Percentiles rank a stretch among this genome's conserved stretches.
These are phyloP conservation scores for Perizoma flavofasciatum DNA, from an alignment of 2,888 invertebrate species.

Conservation along the genomic window DNA sequence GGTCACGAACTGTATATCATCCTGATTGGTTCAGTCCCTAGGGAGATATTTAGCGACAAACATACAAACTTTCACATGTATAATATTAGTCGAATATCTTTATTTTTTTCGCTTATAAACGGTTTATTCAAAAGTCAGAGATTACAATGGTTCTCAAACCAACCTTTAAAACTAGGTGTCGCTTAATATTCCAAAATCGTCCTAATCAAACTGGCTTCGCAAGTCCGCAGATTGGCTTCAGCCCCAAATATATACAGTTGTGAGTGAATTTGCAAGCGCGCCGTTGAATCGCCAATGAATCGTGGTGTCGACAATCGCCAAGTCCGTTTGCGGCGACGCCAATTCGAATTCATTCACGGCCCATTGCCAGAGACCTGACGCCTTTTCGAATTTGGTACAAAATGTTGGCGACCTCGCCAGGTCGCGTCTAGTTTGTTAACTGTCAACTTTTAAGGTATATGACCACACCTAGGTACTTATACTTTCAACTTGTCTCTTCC, in stretches of 20 bases:
- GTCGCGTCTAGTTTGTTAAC: constrained; percentile 13
- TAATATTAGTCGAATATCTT: too few species aligned
- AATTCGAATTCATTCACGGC: constrained; percentile 67
- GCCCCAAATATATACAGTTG: constrained; percentile 54
- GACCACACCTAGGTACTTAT: too few species aligned
- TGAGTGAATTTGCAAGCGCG: constrained; percentile 62
- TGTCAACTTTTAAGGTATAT: too few species aligned
- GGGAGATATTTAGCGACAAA: too few species aligned
- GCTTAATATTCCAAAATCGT: constrained; percentile 23
- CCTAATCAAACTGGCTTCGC: constrained; percentile 27
- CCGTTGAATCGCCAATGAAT: constrained; percentile 58
- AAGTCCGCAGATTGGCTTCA: constrained; percentile 50
- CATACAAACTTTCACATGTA: too few species aligned
- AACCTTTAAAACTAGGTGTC: too few species aligned
- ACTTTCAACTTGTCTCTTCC: constrained; percentile 4
- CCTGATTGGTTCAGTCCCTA: too few species aligned
- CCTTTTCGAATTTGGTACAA: constrained; percentile 63
- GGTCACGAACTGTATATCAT: too few species aligned
- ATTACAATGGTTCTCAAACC: too few species aligned
- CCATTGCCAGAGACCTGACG: constrained; percentile 44
- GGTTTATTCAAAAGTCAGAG: too few species aligned
- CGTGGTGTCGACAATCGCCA: constrained; percentile 76
- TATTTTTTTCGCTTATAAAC: too few species aligned
- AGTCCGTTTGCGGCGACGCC: constrained; percentile 74
- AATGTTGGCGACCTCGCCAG: constrained; percentile 32